Percentiles rank a stretch among this genome's conserved stretches.
Evolutionary conservation across 2,797 vertebrate species (phyloP).

Genomic region (Oceanodroma leucorhoa): DNA sequence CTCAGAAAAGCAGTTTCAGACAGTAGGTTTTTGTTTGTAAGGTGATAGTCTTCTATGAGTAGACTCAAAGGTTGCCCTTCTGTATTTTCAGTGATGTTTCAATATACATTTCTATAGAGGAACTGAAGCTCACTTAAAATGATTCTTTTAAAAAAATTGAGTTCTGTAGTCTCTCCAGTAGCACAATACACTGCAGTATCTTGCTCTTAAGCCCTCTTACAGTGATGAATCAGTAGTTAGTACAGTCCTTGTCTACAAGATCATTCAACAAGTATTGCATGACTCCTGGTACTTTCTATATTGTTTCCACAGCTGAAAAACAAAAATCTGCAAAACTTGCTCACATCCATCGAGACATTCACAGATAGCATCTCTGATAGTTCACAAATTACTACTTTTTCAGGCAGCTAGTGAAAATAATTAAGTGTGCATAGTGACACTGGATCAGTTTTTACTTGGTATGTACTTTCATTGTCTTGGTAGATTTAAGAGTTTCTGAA

Average conservation of each 20-base stretch:
- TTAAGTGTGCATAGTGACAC: not conserved
- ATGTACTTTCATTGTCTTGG: not conserved
- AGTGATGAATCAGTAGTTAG: not conserved
- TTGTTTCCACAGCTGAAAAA: not conserved
- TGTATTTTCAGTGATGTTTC: not conserved
- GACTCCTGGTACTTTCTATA: not conserved
- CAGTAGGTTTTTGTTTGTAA: not conserved
- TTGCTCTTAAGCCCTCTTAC: not conserved
- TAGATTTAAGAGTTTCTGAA: not conserved
- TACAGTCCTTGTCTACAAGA: not conserved
- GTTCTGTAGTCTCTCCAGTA: not conserved
- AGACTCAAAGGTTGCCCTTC: not conserved
- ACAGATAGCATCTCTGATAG: not conserved
- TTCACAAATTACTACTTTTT: not conserved
- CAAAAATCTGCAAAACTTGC: not conserved
- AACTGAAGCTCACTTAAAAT: not conserved
- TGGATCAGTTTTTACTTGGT: not conserved
- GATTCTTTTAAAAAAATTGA: too few relatives aligned
- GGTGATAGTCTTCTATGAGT: not conserved
- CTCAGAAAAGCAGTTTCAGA: not conserved
- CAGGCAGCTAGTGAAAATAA: not conserved
- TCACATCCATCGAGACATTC: accelerated
- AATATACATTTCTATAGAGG: not conserved
- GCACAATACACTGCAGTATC: not conserved
- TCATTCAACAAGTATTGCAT: not conserved